Evolutionary conservation across 1,140 invertebrate genomes (phyloP).

Genomic region (Brachionus manjavacas): DNA sequence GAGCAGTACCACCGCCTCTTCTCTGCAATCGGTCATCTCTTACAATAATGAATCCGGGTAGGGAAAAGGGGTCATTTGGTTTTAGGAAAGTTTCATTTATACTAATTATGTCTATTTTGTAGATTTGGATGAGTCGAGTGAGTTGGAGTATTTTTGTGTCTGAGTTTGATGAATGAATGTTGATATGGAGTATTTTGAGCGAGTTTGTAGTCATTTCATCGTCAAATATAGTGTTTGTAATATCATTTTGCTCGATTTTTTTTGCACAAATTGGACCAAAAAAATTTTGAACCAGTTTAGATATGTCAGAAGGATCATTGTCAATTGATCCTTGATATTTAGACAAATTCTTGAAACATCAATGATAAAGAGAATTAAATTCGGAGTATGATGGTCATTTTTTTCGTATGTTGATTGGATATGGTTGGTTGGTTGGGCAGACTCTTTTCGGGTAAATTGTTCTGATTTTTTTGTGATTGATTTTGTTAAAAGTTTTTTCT

Average conservation of each 20-base stretch:
- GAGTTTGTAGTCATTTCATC: not conserved
- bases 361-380: too few relatives aligned
- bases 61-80: not conserved
- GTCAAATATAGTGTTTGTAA: not conserved
- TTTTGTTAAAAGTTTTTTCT: not conserved
- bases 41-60: not conserved
- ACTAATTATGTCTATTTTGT: slow-evolving; percentile 5
- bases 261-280: not conserved
- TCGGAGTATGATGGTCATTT: too few relatives aligned
- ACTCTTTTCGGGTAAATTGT: not conserved
- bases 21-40: not conserved
- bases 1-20: not conserved
- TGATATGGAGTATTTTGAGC: not conserved
- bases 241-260: not conserved
- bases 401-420: too few relatives aligned
- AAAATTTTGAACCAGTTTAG: too few relatives aligned
- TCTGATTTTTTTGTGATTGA: not conserved
- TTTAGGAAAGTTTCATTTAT: not conserved
- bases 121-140: not conserved
- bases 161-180: not conserved
- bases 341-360: too few relatives aligned
- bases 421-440: not conserved
- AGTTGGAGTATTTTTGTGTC: not conserved
- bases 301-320: too few relatives aligned
- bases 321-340: too few relatives aligned